Evolutionary conservation across 2,797 vertebrate genomes (phyloP).

Genomic region (Parauchenoglanis punctatus): DNA sequence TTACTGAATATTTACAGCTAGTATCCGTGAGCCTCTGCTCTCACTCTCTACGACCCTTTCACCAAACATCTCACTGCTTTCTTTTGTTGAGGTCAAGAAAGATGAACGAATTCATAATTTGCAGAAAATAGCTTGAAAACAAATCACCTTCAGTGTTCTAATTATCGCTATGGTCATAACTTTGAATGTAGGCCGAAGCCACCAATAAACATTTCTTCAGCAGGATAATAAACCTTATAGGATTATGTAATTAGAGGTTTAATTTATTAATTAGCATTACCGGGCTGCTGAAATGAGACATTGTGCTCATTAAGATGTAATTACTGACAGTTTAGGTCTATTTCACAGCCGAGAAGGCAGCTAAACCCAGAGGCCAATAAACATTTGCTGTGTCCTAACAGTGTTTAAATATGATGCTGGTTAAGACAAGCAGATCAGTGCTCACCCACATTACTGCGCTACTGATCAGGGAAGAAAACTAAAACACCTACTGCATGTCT

Average conservation of each 20-base stretch:
- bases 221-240: slow-evolving; percentile 57
- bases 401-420: slow-evolving; percentile 60
- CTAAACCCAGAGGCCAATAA: slow-evolving; percentile 61
- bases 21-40: background rate
- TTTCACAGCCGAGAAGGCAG: slow-evolving; percentile 75
- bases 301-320: slow-evolving; percentile 72
- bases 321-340: slow-evolving; percentile 73
- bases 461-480: slow-evolving; percentile 45
- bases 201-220: slow-evolving; percentile 54
- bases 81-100: slow-evolving; percentile 22
- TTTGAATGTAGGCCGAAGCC: background rate
- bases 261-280: slow-evolving; percentile 71
- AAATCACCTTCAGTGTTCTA: slow-evolving; percentile 22
- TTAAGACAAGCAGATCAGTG: slow-evolving; percentile 50
- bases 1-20: background rate
- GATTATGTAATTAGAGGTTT: slow-evolving; percentile 72
- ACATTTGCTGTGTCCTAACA: slow-evolving; percentile 42
- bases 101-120: slow-evolving; percentile 34
- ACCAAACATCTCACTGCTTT: slow-evolving; percentile 10
- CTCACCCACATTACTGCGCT: slow-evolving; percentile 39
- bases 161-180: slow-evolving; percentile 27
- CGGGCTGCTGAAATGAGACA: slow-evolving; percentile 63
- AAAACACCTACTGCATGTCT: slow-evolving; percentile 25
- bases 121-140: background rate
- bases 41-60: background rate